Percentiles rank a stretch among this genome's conserved stretches.
These are phyloP conservation scores for Acropternis orthonyx DNA, from an alignment of 2,797 vertebrate genomes.

Conservation along the genomic window DNA sequence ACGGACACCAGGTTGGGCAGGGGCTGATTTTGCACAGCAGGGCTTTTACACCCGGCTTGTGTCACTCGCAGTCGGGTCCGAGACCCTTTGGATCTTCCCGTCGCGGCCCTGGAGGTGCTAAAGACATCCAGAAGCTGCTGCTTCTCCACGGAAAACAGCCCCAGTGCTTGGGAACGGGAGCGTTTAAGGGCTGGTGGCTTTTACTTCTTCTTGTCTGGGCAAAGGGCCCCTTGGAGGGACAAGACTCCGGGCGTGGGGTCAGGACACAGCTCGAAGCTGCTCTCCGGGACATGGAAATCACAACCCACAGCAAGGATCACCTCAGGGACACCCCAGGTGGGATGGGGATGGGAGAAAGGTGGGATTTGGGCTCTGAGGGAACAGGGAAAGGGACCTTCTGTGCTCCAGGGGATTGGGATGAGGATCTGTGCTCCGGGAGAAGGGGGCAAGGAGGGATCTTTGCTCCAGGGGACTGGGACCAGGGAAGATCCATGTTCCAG, in stretches of 20 bases:
- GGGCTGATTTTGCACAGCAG: accelerated
- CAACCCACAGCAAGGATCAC: accelerated
- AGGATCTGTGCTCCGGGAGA: too few relatives aligned
- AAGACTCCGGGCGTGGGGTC: accelerated
- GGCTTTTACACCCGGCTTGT: neutral
- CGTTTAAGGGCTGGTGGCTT: neutral
- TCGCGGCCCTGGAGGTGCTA: accelerated
- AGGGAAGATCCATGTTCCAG: too few relatives aligned
- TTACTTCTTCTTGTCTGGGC: neutral
- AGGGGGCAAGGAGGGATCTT: too few relatives aligned
- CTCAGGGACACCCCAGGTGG: accelerated
- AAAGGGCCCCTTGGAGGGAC: too few relatives aligned
- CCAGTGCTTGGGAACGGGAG: neutral
- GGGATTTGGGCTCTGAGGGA: too few relatives aligned
- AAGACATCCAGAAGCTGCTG: neutral
- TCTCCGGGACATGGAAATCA: neutral
- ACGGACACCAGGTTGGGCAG: too few relatives aligned
- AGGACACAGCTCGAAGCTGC: accelerated
- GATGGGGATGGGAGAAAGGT: accelerated
- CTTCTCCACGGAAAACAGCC: accelerated
- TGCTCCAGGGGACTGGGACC: too few relatives aligned
- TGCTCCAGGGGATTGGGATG: too few relatives aligned
- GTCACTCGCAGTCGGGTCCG: too few relatives aligned
- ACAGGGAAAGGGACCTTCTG: too few relatives aligned
- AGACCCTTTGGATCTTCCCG: neutral